Evolutionary conservation across 1,140 invertebrate species (phyloP).

Genomic region (Platyura marginata): DNA sequence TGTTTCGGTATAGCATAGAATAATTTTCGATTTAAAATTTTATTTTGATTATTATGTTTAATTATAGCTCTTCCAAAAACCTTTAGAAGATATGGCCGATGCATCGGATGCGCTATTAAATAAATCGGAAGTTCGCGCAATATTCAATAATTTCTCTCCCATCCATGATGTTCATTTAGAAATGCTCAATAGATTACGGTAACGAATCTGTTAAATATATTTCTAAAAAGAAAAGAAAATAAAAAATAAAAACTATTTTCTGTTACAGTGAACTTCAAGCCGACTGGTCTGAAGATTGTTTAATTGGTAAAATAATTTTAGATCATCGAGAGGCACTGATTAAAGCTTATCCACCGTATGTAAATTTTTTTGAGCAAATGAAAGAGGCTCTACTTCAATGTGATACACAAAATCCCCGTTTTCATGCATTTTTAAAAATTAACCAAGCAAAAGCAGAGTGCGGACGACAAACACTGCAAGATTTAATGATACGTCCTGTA

Average conservation of each 20-base stretch:
- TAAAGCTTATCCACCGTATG: conserved; percentile 91
- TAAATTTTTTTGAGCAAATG: conserved; percentile 94
- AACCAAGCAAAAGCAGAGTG: conserved; percentile 84
- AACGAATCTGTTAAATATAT: background rate
- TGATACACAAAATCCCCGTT: conserved; percentile 77
- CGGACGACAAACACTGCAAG: conserved; percentile 82
- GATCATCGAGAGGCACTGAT: conserved; percentile 63
- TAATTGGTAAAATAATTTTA: conserved; percentile 74
- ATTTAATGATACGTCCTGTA: conserved; percentile 89
- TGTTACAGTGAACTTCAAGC: conserved; percentile 10
- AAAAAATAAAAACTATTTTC: background rate
- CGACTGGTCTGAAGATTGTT: conserved; percentile 66
- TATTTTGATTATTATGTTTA: no score
- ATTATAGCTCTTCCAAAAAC: conserved; percentile 77
- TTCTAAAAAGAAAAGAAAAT: background rate
- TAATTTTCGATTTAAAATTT: conserved; percentile 3
- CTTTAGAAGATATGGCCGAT: conserved; percentile 64
- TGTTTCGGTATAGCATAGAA: conserved; percentile 9
- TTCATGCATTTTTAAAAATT: conserved; percentile 96
- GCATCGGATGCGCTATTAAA: conserved; percentile 64
- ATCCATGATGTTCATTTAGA: conserved; percentile 83
- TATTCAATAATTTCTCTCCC: conserved; percentile 88
- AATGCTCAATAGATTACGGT: conserved; percentile 43
- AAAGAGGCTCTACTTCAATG: conserved; percentile 82
- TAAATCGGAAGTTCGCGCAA: conserved; percentile 83